Percentiles rank a stretch among this genome's conserved stretches.
Evolutionary conservation across 2,113 vertebrate genomes (phyloP).

Genomic region (Nematolebias whitei): DNA sequence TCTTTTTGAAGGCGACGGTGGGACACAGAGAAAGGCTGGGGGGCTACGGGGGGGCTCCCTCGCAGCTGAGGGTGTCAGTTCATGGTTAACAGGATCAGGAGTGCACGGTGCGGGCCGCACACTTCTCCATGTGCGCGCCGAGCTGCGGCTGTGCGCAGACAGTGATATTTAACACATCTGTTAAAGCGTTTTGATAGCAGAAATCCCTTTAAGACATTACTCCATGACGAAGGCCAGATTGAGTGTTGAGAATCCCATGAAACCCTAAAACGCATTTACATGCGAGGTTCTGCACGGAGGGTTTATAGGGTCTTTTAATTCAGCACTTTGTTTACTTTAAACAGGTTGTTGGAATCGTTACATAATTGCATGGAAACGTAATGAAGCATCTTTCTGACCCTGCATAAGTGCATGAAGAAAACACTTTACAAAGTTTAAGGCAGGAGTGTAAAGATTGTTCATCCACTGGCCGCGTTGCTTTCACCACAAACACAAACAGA

Average conservation of each 20-base stretch:
- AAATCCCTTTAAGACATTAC: conserved; percentile 82
- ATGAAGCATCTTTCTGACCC: neutral
- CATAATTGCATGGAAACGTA: no score
- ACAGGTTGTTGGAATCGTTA: no score
- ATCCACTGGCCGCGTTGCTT: conserved; percentile 88
- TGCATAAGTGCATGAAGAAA: neutral
- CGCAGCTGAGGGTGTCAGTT: conserved; percentile 99
- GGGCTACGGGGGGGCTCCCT: conserved; percentile 70
- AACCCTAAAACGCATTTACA: conserved; percentile 72
- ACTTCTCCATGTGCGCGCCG: conserved; percentile 82
- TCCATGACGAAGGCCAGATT: conserved; percentile 80
- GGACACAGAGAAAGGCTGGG: conserved; percentile 74
- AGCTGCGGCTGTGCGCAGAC: conserved; percentile 75
- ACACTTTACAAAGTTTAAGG: neutral
- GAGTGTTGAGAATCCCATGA: conserved; percentile 78
- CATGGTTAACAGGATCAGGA: conserved; percentile 99
- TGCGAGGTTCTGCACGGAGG: conserved; percentile 42
- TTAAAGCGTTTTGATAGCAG: conserved; percentile 84
- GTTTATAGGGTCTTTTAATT: neutral
- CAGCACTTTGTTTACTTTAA: neutral
- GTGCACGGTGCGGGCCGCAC: conserved; percentile 86
- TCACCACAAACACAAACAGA: conserved; percentile 58
- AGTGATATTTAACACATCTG: conserved; percentile 97
- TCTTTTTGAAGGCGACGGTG: conserved; percentile 51
- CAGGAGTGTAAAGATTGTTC: conserved; percentile 88